Percentiles rank a stretch among this genome's conserved stretches.
These are phyloP conservation scores for Brachylomia viminalis DNA, from an alignment of 2,888 invertebrate species.

Conservation along the genomic window DNA sequence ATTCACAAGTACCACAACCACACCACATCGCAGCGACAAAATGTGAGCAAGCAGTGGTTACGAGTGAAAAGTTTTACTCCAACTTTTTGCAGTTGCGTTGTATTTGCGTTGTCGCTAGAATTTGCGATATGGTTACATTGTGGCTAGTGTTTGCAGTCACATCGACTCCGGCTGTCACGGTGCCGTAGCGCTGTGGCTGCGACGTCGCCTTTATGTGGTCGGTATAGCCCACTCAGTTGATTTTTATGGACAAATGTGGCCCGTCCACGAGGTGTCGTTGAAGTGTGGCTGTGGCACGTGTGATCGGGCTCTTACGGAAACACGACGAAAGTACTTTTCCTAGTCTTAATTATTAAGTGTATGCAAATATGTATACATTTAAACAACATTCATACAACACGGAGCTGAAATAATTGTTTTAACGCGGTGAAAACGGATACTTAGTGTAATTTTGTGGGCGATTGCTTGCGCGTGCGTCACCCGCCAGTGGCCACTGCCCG, in stretches of 20 bases:
- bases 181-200: neutral
- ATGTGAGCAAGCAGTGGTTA: neutral
- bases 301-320: neutral
- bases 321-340: neutral
- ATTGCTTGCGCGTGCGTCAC: slow-evolving; percentile 32
- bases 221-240: neutral
- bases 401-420: slow-evolving; percentile 52
- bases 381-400: slow-evolving; percentile 13
- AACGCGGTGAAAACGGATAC: slow-evolving; percentile 48
- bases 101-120: neutral
- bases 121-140: neutral
- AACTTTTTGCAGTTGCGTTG: neutral
- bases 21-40: neutral
- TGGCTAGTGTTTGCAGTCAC: neutral
- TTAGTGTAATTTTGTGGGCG: slow-evolving; percentile 52
- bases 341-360: neutral
- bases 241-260: neutral
- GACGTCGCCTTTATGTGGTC: neutral
- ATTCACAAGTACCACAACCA: neutral
- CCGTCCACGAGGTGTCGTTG: neutral
- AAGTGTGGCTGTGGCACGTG: neutral
- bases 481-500: slow-evolving; percentile 14
- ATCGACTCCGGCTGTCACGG: neutral
- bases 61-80: neutral
- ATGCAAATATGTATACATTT: slow-evolving; percentile 20